Base-by-base conservation (phyloP, 2,113 vertebrate species). In the Arizona elegans region DNA sequence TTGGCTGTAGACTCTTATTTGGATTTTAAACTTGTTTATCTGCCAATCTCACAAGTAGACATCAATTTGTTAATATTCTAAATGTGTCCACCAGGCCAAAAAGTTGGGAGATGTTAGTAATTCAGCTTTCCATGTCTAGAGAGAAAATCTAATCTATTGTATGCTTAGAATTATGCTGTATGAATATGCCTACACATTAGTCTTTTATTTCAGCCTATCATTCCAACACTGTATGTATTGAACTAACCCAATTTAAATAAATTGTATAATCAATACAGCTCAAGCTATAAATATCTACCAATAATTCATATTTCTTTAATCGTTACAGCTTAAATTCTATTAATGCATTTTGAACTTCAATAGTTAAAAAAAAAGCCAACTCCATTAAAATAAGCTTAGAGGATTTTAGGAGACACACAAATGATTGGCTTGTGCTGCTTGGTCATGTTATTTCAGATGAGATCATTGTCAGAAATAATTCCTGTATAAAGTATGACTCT, bases 391-490 rank as follows among this genome's bases (percentile, higher is more conserved):
- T 95, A 94, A 94, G 92, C 92, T 93, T 86, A 33, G 89, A 8
- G 8, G 88, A 95, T 94, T 96, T 96, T 93, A 93, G 91, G 38
- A 52, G 23, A 93, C 88, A 93, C 88, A 93, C 43, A 87, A 24
- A 86, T 62, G n/a, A 81, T 55, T 47, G 95, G 89, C 91, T 95
- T 90, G 54, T 93, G 93, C 86, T 95, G 94, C 96, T 93, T 93
- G 91, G 95, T 94, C 90, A 89, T 94, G 93, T 91, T 93, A 93
- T 96, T 93, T 92, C 94, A 95, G 96, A 96, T 98, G 97, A 98
- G 96, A 95, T 98, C 97, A 97, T 95, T 95, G 92, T 94, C 95
- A 97, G 93, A 95, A 97, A 97, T 97, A 98, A 96, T 86, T 96
- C 95, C 92, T 43, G 94, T 93, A 93, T 96, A 95, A 96, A 96